Base-by-base conservation (phyloP, 2,113 vertebrate genomes). In the Triplophysa rosa region DNA sequence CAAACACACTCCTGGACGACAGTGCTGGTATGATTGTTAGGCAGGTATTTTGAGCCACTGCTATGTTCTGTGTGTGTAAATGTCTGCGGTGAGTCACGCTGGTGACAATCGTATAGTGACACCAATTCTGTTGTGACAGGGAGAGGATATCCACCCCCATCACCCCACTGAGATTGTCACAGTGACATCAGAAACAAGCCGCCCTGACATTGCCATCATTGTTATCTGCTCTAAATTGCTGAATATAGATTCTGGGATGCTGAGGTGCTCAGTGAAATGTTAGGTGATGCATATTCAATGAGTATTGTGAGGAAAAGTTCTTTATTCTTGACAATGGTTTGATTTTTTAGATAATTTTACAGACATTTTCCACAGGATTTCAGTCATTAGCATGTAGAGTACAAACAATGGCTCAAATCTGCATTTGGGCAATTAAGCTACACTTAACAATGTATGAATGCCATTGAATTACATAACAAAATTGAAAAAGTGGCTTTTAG, bases 61-160 rank as follows among this genome's bases (percentile, higher is more conserved):
- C 33, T 37, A 37, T 37, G 47, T 64, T 61, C 65, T 42, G 33
- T 42, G 33, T 21, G 13, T 2, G 14, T 10, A 37, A 16, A 61
- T 29, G 66, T 21, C 65, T 69, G 1, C 24, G 52, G 24, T 81
- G 59, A 77, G 29, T 70, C 66, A 64, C 19, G 23, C 80, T 72
- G 40, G 47, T 61, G 59, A 49, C 66, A 42, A 45, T 65, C 58
- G 23, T 45, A 37, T 45, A 37, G n/a, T 67, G 24, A 82, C 42
- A 73, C 81, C 67, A 79, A 82, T 73, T 78, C 11, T 29, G 54
- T 82, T 69, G 40, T 74, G 81, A 79, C 69, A 63, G 68, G 40
- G 74, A 68, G 52, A 49, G 13, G 65, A 78, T 37, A 23, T 78
- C 37, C 54, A 66, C 26, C 23, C 62, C 24, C 8, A 23, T 65